Percentiles rank a stretch among this genome's conserved stretches.
phyloP scores from a whole-genome alignment of 2,797 vertebrate species.

The Rhabdomys pumilio region DNA sequence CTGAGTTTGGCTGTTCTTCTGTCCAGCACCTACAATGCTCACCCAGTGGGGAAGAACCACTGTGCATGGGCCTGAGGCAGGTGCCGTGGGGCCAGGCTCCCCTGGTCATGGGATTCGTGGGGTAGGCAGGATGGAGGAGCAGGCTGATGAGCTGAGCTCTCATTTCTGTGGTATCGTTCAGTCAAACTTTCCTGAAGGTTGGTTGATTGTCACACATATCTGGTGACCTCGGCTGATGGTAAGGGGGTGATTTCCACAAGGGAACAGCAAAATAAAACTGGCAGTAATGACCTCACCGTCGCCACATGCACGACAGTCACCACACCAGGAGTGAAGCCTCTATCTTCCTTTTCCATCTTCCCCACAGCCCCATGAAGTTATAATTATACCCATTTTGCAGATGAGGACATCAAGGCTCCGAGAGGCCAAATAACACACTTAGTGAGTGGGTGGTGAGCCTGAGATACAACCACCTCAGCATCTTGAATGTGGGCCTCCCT shows the following conservation, averaged over 20 bases:
- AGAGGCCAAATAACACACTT: neutral
- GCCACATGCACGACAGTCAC: accelerated
- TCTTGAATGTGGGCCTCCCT: neutral
- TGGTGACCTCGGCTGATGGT: accelerated
- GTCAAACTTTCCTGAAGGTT: neutral
- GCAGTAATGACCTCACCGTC: accelerated
- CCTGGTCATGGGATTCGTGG: accelerated
- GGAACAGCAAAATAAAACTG: neutral
- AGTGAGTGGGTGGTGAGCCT: neutral
- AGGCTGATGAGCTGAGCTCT: neutral
- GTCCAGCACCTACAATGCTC: neutral
- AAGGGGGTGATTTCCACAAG: neutral
- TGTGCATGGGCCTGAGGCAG: neutral
- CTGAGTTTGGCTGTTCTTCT: neutral
- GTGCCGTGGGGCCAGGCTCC: neutral
- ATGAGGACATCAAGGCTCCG: neutral
- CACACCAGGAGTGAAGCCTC: accelerated
- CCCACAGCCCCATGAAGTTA: neutral
- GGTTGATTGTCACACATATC: accelerated
- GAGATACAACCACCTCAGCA: neutral
- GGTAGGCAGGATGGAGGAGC: neutral
- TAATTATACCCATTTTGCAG: conserved; percentile 18
- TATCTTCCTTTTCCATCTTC: neutral
- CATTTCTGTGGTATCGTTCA: neutral
- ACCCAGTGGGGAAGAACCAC: neutral